Conservation (phyloP, 2,797 vertebrate genomes). For the Cynopterus sphinx region DNA sequence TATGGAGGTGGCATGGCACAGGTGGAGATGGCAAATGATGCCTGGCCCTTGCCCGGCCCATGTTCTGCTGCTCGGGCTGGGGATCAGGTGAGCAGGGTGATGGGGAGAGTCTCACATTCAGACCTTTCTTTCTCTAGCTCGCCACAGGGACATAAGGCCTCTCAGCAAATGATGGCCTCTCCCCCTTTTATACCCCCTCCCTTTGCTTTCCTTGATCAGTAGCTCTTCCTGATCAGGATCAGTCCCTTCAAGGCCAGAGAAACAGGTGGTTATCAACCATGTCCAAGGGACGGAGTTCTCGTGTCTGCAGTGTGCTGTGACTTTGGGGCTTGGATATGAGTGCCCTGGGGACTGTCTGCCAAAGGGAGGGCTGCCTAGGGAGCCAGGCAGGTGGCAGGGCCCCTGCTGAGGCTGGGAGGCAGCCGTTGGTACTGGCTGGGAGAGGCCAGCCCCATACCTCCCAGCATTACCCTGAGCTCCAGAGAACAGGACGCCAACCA, state of each 20-base stretch:
- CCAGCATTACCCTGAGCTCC: neutral
- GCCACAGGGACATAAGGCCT: neutral
- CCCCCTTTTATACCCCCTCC: neutral
- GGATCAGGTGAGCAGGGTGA: rapidly evolving
- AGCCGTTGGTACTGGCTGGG: neutral
- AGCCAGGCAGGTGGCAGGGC: neutral
- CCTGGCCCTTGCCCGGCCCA: neutral
- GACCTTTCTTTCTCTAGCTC: neutral
- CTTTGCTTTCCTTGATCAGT: neutral
- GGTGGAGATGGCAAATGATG: neutral
- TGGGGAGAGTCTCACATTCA: neutral
- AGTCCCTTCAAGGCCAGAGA: neutral
- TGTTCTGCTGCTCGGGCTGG: neutral
- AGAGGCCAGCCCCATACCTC: neutral
- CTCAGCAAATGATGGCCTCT: neutral
- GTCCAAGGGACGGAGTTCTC: rapidly evolving
- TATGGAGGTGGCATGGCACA: rapidly evolving
- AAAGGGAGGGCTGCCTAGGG: neutral
- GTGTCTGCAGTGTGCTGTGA: rapidly evolving
- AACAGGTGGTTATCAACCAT: rapidly evolving
- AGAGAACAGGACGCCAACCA: neutral
- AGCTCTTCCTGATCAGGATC: neutral
- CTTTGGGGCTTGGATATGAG: neutral
- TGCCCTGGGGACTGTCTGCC: neutral
- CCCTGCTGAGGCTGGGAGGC: neutral